These are phyloP conservation scores for Aulostomus chinensis DNA, from an alignment of 2,797 vertebrate genomes.

Conservation along the genomic window DNA sequence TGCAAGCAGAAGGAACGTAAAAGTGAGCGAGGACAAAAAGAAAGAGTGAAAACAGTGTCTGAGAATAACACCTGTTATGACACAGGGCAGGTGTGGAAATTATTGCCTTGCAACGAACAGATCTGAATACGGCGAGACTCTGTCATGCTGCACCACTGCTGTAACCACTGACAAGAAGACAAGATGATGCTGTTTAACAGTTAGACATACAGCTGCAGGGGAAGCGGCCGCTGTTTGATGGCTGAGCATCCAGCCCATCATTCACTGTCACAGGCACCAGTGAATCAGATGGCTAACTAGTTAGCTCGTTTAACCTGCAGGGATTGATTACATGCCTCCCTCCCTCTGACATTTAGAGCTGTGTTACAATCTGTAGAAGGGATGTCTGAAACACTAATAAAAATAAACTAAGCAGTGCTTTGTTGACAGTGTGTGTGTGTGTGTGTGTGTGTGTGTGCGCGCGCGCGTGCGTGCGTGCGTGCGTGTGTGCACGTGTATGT, in stretches of 20 bases:
- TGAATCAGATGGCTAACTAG: constrained; percentile 50
- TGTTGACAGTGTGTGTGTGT: too few species aligned
- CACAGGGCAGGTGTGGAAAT: constrained; percentile 54
- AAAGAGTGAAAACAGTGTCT: neutral
- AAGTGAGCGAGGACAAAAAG: too few species aligned
- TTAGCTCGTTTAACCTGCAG: constrained; percentile 55
- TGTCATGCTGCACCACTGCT: too few species aligned
- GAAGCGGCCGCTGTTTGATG: constrained; percentile 29
- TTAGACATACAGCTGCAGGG: constrained; percentile 46
- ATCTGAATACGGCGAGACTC: too few species aligned
- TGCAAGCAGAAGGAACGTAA: too few species aligned
- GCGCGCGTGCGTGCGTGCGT: too few species aligned
- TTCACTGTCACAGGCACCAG: constrained; percentile 56
- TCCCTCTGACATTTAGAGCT: constrained; percentile 54
- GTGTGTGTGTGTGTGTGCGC: too few species aligned
- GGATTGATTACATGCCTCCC: constrained; percentile 56
- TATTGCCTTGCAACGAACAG: constrained; percentile 35
- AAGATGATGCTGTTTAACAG: constrained; percentile 44
- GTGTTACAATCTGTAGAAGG: constrained; percentile 57
- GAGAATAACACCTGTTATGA: neutral
- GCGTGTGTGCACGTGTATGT: too few species aligned
- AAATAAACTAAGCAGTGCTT: constrained; percentile 16
- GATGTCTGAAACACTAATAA: constrained; percentile 43
- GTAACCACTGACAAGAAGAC: constrained; percentile 34
- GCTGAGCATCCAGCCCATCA: constrained; percentile 46